Conservation (phyloP, 2,888 invertebrate genomes). For the Cosmopolites sordidus region DNA sequence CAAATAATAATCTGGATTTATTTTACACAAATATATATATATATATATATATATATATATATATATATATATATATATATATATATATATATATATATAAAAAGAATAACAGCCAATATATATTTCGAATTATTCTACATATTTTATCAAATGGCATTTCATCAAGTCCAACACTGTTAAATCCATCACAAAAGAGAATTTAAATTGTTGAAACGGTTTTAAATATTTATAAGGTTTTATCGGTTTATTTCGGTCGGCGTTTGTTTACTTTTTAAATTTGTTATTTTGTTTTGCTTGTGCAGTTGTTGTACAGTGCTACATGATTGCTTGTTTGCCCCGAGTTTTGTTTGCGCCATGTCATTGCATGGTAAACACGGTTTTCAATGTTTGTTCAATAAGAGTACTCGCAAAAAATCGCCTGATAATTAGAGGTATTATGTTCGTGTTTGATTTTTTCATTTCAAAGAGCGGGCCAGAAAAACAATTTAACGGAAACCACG, state of each 20-base stretch:
- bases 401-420: constrained; percentile 9
- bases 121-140: neutral
- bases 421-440: constrained; percentile 12
- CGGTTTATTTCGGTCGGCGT: constrained; percentile 15
- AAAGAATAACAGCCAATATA: neutral
- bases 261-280: constrained; percentile 20
- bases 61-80: no score
- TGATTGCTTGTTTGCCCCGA: constrained; percentile 16
- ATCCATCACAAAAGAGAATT: constrained; percentile 5
- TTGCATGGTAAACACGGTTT: constrained; percentile 13
- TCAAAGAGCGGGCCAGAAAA: neutral
- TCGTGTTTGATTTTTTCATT: constrained; percentile 1
- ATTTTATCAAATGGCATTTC: neutral
- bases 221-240: constrained; percentile 21
- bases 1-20: no score
- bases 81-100: no score
- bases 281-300: constrained; percentile 18
- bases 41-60: no score
- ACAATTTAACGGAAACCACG: no score
- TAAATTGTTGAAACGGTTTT: constrained; percentile 15
- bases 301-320: constrained; percentile 11
- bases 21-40: no score
- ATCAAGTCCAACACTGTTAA: constrained; percentile 3
- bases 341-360: constrained; percentile 15
- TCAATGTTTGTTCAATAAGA: constrained; percentile 12